Evolutionary conservation across 2,113 vertebrate species (phyloP).

Genomic region (sheep (Ovis aries)): DNA sequence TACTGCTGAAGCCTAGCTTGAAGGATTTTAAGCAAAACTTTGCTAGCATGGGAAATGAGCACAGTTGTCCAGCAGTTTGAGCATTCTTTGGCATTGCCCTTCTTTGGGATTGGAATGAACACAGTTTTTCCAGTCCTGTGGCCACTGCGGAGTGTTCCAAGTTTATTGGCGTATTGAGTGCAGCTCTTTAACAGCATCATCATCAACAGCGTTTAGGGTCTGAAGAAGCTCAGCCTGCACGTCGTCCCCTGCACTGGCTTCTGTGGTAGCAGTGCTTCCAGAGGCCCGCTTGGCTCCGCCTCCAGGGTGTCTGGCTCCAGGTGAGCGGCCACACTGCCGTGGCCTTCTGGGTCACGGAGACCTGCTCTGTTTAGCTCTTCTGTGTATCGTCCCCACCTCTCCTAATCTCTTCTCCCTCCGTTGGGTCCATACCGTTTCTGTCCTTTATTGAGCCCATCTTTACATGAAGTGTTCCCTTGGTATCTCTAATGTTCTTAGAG

Average conservation of each 20-base stretch:
- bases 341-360: rapidly evolving
- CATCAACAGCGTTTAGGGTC: neutral
- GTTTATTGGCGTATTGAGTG: neutral
- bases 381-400: neutral
- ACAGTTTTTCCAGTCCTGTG: neutral
- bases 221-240: neutral
- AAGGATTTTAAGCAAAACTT: neutral
- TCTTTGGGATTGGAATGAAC: neutral
- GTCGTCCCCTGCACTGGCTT: neutral
- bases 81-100: neutral
- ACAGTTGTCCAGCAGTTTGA: neutral
- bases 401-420: neutral
- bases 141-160: neutral
- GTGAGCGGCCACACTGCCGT: rapidly evolving
- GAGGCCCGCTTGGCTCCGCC: neutral
- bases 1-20: neutral
- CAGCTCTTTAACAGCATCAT: neutral
- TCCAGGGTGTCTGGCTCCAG: neutral
- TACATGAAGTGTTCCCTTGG: neutral
- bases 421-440: neutral
- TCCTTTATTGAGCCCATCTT: neutral
- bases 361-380: neutral
- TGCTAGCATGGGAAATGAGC: neutral
- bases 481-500: neutral
- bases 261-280: neutral